A percentile compares a stretch with the other conserved stretches of the same genome.
These are phyloP conservation scores for Montipora capitata DNA, from an alignment of 92 coral and sea anemone species.

Conservation along the genomic window DNA sequence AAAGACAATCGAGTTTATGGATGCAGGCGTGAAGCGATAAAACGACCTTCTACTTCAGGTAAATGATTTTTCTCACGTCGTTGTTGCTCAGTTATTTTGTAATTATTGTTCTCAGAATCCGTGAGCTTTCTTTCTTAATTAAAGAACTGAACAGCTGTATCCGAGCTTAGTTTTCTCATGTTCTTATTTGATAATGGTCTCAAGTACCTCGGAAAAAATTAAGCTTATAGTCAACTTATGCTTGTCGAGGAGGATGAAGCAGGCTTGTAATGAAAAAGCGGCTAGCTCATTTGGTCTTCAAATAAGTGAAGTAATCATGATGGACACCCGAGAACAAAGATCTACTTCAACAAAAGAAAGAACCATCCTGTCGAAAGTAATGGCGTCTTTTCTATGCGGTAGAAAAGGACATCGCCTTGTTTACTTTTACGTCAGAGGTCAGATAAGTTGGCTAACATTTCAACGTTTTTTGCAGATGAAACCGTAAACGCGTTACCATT, in stretches of 20 bases:
- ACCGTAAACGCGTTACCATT: neutral
- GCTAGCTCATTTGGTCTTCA: neutral
- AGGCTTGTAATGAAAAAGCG: neutral
- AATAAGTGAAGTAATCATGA: neutral
- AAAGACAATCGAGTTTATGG: neutral
- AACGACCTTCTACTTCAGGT: constrained; percentile 15
- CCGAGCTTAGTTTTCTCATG: neutral
- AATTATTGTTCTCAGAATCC: neutral
- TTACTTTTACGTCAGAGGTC: neutral
- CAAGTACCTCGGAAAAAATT: neutral
- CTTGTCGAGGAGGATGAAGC: neutral
- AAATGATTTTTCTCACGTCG: neutral
- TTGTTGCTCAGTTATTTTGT: neutral
- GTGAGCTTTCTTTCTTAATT: neutral
- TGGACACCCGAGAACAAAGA: neutral
- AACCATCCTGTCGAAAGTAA: too few species aligned
- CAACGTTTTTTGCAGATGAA: constrained; percentile 11
- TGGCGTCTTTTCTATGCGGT: too few species aligned
- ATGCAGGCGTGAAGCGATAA: neutral
- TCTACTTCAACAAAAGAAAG: neutral
- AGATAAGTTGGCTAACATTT: neutral
- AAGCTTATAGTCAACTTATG: too few species aligned
- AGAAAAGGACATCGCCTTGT: neutral
- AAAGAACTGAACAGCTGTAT: neutral
- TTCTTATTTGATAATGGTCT: neutral